Percentiles rank a stretch among this genome's conserved stretches.
Conservation (phyloP, 2,113 vertebrate genomes). For the Anhinga anhinga region DNA sequence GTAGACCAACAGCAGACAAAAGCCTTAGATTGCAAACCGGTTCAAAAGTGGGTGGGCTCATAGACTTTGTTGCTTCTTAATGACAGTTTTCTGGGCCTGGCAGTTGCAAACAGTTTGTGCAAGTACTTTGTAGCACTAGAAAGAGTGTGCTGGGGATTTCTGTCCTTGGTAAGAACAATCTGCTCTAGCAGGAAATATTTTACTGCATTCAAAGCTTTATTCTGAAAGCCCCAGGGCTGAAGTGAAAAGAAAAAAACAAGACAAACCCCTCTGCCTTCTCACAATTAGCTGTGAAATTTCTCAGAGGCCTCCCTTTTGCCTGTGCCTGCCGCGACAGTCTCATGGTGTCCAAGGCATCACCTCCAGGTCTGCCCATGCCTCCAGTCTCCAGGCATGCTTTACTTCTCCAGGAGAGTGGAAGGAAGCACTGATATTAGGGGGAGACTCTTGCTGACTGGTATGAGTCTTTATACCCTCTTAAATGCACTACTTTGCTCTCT, state of each 20-base stretch:
- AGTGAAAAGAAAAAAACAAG: not conserved
- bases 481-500: not conserved
- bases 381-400: accelerated
- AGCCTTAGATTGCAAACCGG: not conserved
- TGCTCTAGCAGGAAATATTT: not conserved
- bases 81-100: not conserved
- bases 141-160: accelerated
- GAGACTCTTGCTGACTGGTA: not conserved
- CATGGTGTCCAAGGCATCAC: accelerated
- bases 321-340: accelerated
- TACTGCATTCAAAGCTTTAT: not conserved
- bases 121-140: not conserved
- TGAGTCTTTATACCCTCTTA: not conserved
- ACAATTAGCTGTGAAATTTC: not conserved
- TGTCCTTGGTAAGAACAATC: not conserved
- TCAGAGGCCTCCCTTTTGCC: not conserved
- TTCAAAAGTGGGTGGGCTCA: not conserved
- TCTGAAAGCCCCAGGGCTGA: not conserved
- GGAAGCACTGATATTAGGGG: not conserved
- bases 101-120: not conserved
- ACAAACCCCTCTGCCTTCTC: not conserved
- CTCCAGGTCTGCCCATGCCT: not conserved
- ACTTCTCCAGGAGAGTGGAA: not conserved
- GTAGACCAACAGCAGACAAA: not conserved
- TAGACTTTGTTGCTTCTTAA: not conserved